Evolutionary conservation across 92 coral and sea anemone genomes (phyloP).

Genomic region (Parazoanthus darwini): DNA sequence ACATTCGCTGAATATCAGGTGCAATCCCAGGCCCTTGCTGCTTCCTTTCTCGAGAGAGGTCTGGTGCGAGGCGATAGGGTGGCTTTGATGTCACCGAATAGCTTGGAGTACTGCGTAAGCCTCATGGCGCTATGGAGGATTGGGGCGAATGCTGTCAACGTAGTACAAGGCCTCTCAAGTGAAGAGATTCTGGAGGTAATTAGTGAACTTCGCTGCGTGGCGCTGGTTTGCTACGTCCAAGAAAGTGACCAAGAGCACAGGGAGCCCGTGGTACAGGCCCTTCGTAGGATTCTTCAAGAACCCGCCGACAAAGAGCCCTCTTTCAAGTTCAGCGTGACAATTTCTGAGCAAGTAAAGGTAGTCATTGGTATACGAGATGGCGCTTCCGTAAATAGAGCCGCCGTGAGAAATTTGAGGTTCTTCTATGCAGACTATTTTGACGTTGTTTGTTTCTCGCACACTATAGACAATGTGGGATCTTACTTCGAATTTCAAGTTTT

Average conservation of each 20-base stretch:
- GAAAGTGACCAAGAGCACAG: not conserved
- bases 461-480: too few species aligned
- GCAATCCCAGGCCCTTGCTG: slow-evolving; percentile 47
- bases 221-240: not conserved
- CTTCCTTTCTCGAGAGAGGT: slow-evolving; percentile 39
- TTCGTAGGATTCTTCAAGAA: not conserved
- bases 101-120: slow-evolving; percentile 36
- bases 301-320: not conserved
- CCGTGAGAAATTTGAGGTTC: too few species aligned
- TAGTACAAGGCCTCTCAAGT: not conserved
- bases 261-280: not conserved
- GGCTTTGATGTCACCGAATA: slow-evolving; percentile 34
- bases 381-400: too few species aligned
- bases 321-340: not conserved
- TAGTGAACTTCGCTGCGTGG: not conserved
- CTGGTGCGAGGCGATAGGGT: slow-evolving; percentile 52
- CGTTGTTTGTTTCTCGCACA: too few species aligned
- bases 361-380: too few species aligned
- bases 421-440: too few species aligned
- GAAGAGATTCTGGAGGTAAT: slow-evolving; percentile 8
- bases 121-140: slow-evolving; percentile 32
- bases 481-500: too few species aligned
- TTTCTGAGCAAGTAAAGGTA: not conserved
- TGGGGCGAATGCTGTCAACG: slow-evolving; percentile 20
- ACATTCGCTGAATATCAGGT: not conserved